Evolutionary conservation across 2,888 invertebrate genomes (phyloP), one percentile per base, ranked within the genome.

Genomic region (Perizoma affinitatum): DNA sequence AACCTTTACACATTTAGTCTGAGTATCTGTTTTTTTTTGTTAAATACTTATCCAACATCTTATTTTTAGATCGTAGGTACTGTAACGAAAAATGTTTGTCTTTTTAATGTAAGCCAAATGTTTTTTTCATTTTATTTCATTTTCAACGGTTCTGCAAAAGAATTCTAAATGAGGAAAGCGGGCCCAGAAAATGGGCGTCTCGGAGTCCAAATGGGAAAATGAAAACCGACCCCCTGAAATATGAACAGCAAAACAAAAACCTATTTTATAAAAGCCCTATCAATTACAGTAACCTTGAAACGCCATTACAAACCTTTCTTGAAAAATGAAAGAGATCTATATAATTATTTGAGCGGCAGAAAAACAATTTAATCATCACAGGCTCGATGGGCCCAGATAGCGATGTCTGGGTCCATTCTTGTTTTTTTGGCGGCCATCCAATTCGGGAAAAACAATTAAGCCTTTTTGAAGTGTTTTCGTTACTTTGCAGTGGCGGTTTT

Each of bases 401-500:
- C 47, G 47, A 56, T 50, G 59, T 59, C 64, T 58, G 47, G 46
- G 54, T 11, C 63, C 61, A 62, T 67, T 67, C 67, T 69, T 65
- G 65, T 65, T 61, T 67, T n/a, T 63, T 61, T 72, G 72, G 72
- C 72, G 9, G 47, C 55, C 55, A 42, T 68, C 72, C 72, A 72
- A 69, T 63, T 60, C 65, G 43, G 50, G 60, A 63, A 67, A 72
- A 72, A 72, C 69, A 72, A 72, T 72, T 67, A 70, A 65, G 61
- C 58, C 52, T 41, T 54, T 54, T 60, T 33, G 57, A 60, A 56
- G 58, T 57, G 58, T 61, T 61, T 58, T 60, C 47, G 52, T 53
- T 63, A 58, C 60, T 54, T 58, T 60, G 43, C 62, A 49, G 54
- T 47, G 44, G 50, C 11, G 38, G 11, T 53, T 62, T 63, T 61